phyloP scores from a whole-genome alignment of 2,797 vertebrate genomes.

The Cichlasoma orientale region DNA sequence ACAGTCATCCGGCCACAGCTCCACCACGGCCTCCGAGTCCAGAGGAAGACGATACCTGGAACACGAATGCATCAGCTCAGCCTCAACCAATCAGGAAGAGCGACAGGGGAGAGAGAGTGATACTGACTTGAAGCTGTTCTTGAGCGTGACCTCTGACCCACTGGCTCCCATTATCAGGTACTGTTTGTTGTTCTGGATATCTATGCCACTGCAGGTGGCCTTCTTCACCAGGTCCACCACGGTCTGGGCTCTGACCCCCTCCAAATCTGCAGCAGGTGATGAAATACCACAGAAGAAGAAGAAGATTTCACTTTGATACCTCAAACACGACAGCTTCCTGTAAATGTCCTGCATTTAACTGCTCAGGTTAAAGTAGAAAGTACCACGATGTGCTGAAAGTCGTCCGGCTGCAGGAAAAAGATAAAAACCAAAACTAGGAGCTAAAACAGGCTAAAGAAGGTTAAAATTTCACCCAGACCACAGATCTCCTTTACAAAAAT shows the following conservation, averaged over 20 bases:
- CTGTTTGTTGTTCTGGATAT: constrained; percentile 75
- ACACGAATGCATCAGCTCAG: neutral
- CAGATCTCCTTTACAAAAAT: too few relatives aligned
- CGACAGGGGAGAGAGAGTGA: neutral
- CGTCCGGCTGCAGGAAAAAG: too few relatives aligned
- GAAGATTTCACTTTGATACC: neutral
- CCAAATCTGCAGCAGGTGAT: constrained; percentile 64
- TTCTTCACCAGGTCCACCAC: constrained; percentile 88
- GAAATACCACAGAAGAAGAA: neutral
- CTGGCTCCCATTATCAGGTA: constrained; percentile 90
- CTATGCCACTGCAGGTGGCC: constrained; percentile 80
- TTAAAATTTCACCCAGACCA: too few relatives aligned
- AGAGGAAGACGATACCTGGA: constrained; percentile 88
- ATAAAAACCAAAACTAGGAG: too few relatives aligned
- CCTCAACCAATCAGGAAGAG: neutral
- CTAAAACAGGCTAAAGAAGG: too few relatives aligned
- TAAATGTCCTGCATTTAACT: too few relatives aligned
- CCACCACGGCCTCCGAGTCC: constrained; percentile 87
- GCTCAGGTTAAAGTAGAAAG: neutral
- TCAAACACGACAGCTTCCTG: neutral
- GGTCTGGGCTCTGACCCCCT: constrained; percentile 68
- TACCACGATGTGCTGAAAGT: neutral
- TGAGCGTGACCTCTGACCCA: constrained; percentile 77
- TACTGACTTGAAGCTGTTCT: constrained; percentile 59
- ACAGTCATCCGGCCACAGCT: constrained; percentile 86